Evolutionary conservation across 1,140 invertebrate species (phyloP).

Genomic region (Chrysoperla carnea): DNA sequence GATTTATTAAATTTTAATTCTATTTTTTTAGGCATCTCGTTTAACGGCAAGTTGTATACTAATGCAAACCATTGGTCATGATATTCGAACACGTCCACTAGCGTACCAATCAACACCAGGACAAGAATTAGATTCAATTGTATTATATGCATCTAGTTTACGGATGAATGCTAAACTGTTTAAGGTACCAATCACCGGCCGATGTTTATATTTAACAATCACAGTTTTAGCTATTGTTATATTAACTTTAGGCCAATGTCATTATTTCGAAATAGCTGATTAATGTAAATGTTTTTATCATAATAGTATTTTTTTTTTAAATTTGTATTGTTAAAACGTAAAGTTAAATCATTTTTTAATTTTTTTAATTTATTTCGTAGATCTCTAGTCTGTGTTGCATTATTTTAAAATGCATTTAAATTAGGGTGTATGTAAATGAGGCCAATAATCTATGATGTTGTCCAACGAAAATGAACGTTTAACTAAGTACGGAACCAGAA

Average conservation of each 20-base stretch:
- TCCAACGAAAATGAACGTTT: too few species aligned
- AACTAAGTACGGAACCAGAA: too few species aligned
- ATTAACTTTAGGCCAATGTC: constrained; percentile 49
- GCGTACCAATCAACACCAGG: constrained; percentile 56
- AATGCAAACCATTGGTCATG: constrained; percentile 52
- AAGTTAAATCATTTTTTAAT: too few species aligned
- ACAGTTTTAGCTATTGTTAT: constrained; percentile 34
- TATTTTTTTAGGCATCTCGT: constrained; percentile 47
- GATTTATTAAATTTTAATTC: neutral
- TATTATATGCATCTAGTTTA: constrained; percentile 57
- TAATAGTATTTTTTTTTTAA: too few species aligned
- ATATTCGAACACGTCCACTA: constrained; percentile 56
- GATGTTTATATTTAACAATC: constrained; percentile 43
- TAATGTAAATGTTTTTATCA: neutral
- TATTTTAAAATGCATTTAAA: too few species aligned
- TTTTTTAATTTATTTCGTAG: too few species aligned
- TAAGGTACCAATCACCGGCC: constrained; percentile 45
- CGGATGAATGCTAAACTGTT: constrained; percentile 54
- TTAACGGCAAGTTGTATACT: constrained; percentile 53
- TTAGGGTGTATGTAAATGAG: too few species aligned
- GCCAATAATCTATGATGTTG: too few species aligned
- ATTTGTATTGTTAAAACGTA: too few species aligned
- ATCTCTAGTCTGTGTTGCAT: too few species aligned
- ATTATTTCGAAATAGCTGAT: constrained; percentile 11
- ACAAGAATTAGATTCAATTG: constrained; percentile 52